phyloP scores from a whole-genome alignment of 1,140 invertebrate genomes.

The Drosophila bocki region DNA sequence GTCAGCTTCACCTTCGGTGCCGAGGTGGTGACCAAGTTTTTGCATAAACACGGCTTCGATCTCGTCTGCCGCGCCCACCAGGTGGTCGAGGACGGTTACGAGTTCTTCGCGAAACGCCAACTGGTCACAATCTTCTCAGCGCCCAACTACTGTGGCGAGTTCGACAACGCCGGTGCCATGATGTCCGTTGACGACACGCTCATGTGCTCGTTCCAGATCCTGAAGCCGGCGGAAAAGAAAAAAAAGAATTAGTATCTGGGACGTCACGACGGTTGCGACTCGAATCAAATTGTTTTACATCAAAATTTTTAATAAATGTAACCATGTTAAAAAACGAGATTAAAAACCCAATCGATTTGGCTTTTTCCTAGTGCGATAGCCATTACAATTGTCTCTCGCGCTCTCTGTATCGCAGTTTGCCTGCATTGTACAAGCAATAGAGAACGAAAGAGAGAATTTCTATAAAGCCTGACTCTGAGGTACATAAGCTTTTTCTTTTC shows the following conservation, averaged over 20 bases:
- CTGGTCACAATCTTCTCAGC: conserved; percentile 13
- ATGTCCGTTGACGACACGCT: conserved; percentile 13
- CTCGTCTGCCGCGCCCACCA: conserved; percentile 11
- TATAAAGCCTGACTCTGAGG: too few species aligned
- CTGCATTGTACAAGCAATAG: too few species aligned
- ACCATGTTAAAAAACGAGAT: not conserved
- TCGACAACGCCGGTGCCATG: conserved; percentile 16
- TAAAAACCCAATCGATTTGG: too few species aligned
- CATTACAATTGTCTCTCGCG: not conserved
- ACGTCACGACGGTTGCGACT: not conserved
- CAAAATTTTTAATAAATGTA: conserved; percentile 21
- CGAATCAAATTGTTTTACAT: conserved; percentile 3
- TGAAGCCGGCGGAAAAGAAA: conserved; percentile 16
- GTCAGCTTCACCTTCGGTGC: conserved; percentile 11
- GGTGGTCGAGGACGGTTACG: conserved; percentile 13
- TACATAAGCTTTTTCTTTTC: too few species aligned
- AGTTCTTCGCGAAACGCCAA: conserved; percentile 14
- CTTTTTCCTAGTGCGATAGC: not conserved
- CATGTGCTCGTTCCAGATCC: conserved; percentile 13
- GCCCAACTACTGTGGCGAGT: conserved; percentile 15
- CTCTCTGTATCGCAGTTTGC: too few species aligned
- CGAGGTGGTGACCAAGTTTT: conserved; percentile 13
- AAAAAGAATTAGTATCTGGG: not conserved
- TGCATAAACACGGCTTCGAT: conserved; percentile 15
- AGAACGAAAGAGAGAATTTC: too few species aligned